Percentiles rank a stretch among this genome's conserved stretches.
Conservation (phyloP, 2,888 invertebrate species). For the Aporophyla lueneburgensis region DNA sequence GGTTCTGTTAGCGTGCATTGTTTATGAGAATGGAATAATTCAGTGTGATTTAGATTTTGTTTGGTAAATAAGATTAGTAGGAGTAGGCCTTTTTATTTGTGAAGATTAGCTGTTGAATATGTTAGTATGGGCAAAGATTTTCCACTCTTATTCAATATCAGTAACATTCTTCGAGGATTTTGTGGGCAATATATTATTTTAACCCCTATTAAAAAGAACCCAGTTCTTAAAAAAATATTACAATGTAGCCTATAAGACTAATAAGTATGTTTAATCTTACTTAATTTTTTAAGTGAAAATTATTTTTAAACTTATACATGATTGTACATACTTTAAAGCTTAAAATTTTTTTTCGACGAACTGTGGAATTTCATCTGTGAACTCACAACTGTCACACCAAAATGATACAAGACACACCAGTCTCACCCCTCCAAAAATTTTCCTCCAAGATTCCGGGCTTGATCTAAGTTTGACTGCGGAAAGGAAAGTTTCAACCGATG, state of each 20-base stretch:
- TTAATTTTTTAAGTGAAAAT: too few relatives aligned
- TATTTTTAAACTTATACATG: too few relatives aligned
- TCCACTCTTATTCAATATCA: background rate
- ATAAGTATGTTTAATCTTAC: too few relatives aligned
- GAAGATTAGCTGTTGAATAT: background rate
- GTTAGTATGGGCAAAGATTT: background rate
- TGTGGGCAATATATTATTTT: too few relatives aligned
- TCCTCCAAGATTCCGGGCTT: slow-evolving; percentile 78
- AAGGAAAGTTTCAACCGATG: slow-evolving; percentile 88
- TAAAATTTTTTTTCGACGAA: too few relatives aligned
- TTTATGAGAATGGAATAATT: slow-evolving; percentile 85
- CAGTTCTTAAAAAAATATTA: too few relatives aligned
- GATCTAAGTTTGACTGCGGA: slow-evolving; percentile 89
- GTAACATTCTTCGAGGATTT: background rate
- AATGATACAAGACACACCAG: slow-evolving; percentile 70
- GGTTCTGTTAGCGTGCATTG: slow-evolving; percentile 86
- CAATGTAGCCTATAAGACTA: too few relatives aligned
- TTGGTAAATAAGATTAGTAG: slow-evolving; percentile 59
- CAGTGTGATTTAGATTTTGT: slow-evolving; percentile 77
- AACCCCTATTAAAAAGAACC: too few relatives aligned
- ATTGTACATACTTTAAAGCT: too few relatives aligned
- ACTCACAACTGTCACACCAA: slow-evolving; percentile 71
- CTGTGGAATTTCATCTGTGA: too few relatives aligned
- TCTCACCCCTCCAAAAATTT: slow-evolving; percentile 43
- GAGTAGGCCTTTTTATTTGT: slow-evolving; percentile 24